Evolutionary conservation across 2,888 invertebrate genomes (phyloP).

Genomic region (Bellardia bayeri): DNA sequence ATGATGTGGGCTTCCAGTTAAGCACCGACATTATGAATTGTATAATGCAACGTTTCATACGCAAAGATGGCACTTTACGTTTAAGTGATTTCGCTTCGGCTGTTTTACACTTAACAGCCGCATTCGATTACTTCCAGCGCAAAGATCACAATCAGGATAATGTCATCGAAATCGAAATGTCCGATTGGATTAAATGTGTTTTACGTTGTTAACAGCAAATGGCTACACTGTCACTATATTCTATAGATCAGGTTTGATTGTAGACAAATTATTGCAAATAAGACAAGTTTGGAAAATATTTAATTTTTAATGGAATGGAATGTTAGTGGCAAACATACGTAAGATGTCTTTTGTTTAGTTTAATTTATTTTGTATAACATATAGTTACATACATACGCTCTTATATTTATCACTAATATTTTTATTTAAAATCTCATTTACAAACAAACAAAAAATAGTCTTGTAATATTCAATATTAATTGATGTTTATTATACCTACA

Average conservation of each 20-base stretch:
- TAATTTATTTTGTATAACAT: conserved; percentile 40
- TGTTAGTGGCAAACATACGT: background rate
- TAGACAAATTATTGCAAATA: conserved; percentile 31
- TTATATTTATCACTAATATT: conserved; percentile 12
- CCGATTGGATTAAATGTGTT: conserved; percentile 86
- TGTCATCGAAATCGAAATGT: conserved; percentile 91
- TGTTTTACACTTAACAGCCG: conserved; percentile 93
- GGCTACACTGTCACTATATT: background rate
- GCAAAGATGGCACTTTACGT: conserved; percentile 95
- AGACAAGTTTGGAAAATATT: conserved; percentile 19
- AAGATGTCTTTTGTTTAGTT: conserved; percentile 32
- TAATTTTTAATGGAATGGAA: background rate
- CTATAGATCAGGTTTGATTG: conserved; percentile 36
- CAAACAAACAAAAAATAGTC: conserved; percentile 22
- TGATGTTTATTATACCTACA: background rate
- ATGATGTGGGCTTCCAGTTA: conserved; percentile 94
- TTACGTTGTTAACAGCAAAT: conserved; percentile 80
- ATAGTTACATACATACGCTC: background rate
- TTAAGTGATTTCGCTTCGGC: conserved; percentile 97
- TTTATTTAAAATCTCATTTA: conserved; percentile 27
- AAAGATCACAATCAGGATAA: conserved; percentile 93
- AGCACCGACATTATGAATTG: conserved; percentile 93
- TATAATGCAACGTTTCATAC: conserved; percentile 93
- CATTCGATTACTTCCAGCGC: conserved; percentile 91
- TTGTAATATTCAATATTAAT: conserved; percentile 5